Conservation (phyloP, 2,888 invertebrate genomes). For the Latheticus oryzae region DNA sequence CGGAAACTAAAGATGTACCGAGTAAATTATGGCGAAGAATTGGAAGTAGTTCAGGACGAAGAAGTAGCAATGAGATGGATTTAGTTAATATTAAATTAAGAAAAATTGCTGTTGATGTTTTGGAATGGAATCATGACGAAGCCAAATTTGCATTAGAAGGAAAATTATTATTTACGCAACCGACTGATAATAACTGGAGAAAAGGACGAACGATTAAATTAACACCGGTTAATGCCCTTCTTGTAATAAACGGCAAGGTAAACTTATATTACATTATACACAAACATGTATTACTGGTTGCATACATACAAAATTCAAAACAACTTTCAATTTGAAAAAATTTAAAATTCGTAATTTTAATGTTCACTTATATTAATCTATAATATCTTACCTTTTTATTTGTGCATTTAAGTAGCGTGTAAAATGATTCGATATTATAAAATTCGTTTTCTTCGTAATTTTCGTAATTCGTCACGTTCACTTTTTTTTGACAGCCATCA, state of each 20-base stretch:
- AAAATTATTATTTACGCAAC: conserved; percentile 86
- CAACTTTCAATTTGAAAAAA: too few species aligned
- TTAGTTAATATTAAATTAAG: conserved; percentile 89
- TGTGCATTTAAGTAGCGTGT: conserved; percentile 9
- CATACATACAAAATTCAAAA: not conserved
- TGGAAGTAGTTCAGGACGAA: conserved; percentile 75
- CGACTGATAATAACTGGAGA: conserved; percentile 91
- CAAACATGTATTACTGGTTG: not conserved
- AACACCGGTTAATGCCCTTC: conserved; percentile 87
- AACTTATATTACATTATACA: too few species aligned
- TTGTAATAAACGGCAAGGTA: conserved; percentile 94
- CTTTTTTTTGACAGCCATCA: conserved; percentile 40
- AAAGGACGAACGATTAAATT: conserved; percentile 90
- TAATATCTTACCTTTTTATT: too few species aligned
- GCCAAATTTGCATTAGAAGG: conserved; percentile 92
- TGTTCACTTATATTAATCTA: too few species aligned
- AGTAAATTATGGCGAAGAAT: conserved; percentile 92
- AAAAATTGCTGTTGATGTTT: conserved; percentile 92
- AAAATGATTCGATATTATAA: conserved; percentile 11
- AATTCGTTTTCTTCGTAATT: conserved; percentile 32
- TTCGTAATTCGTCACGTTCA: conserved; percentile 19
- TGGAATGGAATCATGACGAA: conserved; percentile 96
- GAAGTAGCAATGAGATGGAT: conserved; percentile 86
- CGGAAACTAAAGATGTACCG: conserved; percentile 90
- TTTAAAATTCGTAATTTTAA: too few species aligned